Evolutionary conservation across 37 sponge, comb jelly and placozoan genomes (phyloP), one percentile per base, ranked within the genome.

Genomic region (Halichondria panicea): DNA sequence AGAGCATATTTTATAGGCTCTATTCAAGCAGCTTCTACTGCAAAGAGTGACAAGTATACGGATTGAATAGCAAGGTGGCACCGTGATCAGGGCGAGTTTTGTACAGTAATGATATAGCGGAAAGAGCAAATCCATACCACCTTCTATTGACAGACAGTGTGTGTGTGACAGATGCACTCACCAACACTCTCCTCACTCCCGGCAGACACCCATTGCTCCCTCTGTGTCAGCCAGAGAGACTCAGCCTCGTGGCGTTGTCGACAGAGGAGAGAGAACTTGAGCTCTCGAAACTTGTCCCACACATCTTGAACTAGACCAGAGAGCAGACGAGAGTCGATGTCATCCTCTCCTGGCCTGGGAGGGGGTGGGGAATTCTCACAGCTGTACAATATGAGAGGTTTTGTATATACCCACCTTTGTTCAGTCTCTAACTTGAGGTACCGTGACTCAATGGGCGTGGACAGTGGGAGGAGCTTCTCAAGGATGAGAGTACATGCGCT

Each of bases 281-380:
- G 61, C 30, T 48, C 37, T n/a, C 71, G 60, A 38, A 76, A 84
- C 76, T 80, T 89, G 81, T 89, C 90, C 90, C 90, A 88, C 33
- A 89, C 86, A 63, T 89, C 90, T 37, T 67, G 74, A 1, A 89
- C 72, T 57, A 73, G 79, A 21, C 90, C 78, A 31, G 68, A 28
- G 44, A 89, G 69, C 24, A 89, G 85, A 1, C 68, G 63, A 13
- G 30, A 21, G 66, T 82, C 74, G 28, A 81, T n/a, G n/a, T n/a
- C n/a, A n/a, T n/a, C n/a, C n/a, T n/a, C n/a, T n/a, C n/a, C n/a
- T n/a, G 15, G 13, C 13, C 52, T 48, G 52, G 52, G 11, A 48
- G 52, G 11, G 52, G 52, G 52, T 48, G 52, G 52, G 52, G 52
- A 15, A 48, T 48, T 48, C 52, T 15, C n/a, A n/a, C n/a, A n/a